These are phyloP conservation scores for Saccostrea echinata DNA, from an alignment of 1,140 invertebrate genomes.

Conservation along the genomic window DNA sequence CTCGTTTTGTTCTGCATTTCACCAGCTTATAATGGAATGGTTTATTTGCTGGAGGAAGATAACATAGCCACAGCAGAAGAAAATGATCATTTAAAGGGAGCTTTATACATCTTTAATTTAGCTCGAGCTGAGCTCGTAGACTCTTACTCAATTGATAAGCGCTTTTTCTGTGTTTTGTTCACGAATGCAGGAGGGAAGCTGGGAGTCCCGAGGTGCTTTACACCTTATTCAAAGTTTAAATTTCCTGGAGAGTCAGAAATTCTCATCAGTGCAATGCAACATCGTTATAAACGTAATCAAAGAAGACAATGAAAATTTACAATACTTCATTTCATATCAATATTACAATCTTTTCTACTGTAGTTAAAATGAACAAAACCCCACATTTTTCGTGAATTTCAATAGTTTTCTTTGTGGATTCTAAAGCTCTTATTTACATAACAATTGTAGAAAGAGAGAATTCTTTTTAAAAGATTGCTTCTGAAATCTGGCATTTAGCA, in stretches of 20 bases:
- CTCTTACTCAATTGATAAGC: neutral
- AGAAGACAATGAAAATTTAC: neutral
- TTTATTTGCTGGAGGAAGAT: neutral
- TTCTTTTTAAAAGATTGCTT: no score
- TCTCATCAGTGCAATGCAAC: neutral
- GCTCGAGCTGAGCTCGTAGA: neutral
- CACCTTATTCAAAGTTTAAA: slow-evolving; percentile 5
- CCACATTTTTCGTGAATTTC: no score
- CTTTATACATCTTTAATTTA: slow-evolving; percentile 3
- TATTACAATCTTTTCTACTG: neutral
- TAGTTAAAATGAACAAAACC: neutral
- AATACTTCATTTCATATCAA: neutral
- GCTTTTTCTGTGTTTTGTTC: neutral
- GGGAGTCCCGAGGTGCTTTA: neutral
- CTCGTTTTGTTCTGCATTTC: slow-evolving; percentile 23
- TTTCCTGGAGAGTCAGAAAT: neutral
- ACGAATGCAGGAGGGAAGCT: neutral
- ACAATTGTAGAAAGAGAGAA: no score
- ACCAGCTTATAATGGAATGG: neutral
- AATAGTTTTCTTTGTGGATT: no score
- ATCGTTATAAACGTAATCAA: neutral
- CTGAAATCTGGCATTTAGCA: no score
- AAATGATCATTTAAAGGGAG: neutral
- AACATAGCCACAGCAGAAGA: neutral
- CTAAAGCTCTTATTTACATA: no score